These are phyloP conservation scores for Hemaris fuciformis DNA, from an alignment of 2,888 invertebrate species.

Conservation along the genomic window DNA sequence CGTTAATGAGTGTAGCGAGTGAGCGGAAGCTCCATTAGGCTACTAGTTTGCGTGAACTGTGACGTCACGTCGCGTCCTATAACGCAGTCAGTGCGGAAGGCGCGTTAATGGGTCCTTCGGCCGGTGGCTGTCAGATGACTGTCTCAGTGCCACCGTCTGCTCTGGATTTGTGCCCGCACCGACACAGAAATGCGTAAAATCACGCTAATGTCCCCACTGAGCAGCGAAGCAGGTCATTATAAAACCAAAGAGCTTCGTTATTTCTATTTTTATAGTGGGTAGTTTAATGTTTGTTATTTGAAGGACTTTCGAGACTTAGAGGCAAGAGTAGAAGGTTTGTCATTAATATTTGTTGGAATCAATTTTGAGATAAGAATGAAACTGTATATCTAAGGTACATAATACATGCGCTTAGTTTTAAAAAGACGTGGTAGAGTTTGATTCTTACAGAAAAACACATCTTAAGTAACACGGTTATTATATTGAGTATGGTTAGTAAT, in stretches of 20 bases:
- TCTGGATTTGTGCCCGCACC: conserved; percentile 38
- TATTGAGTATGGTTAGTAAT: no score
- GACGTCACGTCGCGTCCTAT: conserved; percentile 37
- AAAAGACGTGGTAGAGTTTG: no score
- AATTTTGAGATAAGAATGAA: no score
- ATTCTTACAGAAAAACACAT: not conserved
- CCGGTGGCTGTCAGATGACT: conserved; percentile 69
- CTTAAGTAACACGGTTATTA: no score
- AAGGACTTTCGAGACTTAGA: not conserved
- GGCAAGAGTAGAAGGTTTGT: not conserved
- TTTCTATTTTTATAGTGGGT: not conserved
- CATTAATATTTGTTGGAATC: no score
- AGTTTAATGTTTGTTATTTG: not conserved
- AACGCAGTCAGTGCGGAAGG: conserved; percentile 44
- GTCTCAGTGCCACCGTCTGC: conserved; percentile 44
- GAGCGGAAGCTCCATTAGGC: conserved; percentile 5
- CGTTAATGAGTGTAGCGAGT: not conserved
- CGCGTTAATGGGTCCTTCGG: conserved; percentile 62
- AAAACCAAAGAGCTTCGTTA: not conserved
- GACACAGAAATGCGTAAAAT: conserved; percentile 23
- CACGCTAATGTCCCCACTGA: not conserved
- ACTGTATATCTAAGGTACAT: no score
- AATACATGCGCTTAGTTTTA: no score
- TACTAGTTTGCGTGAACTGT: conserved; percentile 12
- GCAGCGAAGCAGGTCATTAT: not conserved